Evolutionary conservation across 1,140 invertebrate genomes (phyloP).

Genomic region (Muscidifurax raptorellus): DNA sequence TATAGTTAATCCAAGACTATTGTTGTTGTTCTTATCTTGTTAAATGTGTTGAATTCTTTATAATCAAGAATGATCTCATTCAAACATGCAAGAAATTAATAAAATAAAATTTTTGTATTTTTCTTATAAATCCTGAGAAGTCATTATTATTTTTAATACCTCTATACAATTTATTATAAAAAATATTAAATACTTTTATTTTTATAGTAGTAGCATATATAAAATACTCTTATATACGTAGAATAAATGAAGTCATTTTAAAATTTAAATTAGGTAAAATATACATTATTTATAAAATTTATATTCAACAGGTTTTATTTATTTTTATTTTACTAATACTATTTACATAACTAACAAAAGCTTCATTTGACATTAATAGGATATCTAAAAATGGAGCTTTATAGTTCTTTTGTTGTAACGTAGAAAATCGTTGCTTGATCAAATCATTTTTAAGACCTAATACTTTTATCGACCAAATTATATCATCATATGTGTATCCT

Average conservation of each 20-base stretch:
- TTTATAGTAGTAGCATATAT: background rate
- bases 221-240: background rate
- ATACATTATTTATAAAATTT: background rate
- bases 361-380: background rate
- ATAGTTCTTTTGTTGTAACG: background rate
- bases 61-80: too few relatives aligned
- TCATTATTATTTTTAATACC: background rate
- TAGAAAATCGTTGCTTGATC: background rate
- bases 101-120: background rate
- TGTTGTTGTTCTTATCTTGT: too few relatives aligned
- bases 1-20: background rate
- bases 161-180: too few relatives aligned
- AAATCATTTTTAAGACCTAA: background rate
- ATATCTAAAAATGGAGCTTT: background rate
- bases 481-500: slow-evolving; percentile 14
- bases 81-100: background rate
- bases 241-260: background rate
- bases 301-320: slow-evolving; percentile 1
- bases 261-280: background rate
- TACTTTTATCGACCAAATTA: slow-evolving; percentile 4
- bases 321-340: background rate
- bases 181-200: background rate
- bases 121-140: background rate
- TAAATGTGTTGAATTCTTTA: too few relatives aligned
- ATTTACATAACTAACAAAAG: slow-evolving; percentile 4